These are phyloP conservation scores for Silurus lanzhouensis DNA, from an alignment of 2,797 vertebrate genomes.

Conservation along the genomic window DNA sequence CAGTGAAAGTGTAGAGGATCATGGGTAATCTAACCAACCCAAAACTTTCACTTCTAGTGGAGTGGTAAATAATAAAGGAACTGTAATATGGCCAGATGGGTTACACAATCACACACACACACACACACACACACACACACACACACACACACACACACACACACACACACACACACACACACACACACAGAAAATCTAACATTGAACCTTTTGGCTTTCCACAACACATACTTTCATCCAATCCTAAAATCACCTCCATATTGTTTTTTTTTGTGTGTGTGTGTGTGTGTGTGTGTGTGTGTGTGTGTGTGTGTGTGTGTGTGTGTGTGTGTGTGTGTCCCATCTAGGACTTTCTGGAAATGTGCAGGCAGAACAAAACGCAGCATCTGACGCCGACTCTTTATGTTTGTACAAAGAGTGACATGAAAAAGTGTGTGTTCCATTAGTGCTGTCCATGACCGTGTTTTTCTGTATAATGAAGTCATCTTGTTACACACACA, in stretches of 20 bases:
- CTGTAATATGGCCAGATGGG: not conserved
- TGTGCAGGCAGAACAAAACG: not conserved
- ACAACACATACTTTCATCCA: not conserved
- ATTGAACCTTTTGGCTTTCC: not conserved
- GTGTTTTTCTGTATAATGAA: not conserved
- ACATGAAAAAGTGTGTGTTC: constrained; percentile 1
- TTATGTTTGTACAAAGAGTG: constrained; percentile 1
- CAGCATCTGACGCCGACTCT: constrained; percentile 12
- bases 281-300: not conserved
- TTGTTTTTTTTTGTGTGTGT: no score
- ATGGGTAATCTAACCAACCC: not conserved
- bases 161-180: not conserved
- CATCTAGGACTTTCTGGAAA: constrained; percentile 17
- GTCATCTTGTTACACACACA: not conserved
- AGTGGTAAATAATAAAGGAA: not conserved
- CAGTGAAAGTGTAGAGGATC: not conserved
- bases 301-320: not conserved
- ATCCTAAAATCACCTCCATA: not conserved
- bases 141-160: not conserved
- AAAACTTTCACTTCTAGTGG: not conserved
- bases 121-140: no score
- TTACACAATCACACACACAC: no score
- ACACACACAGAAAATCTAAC: not conserved
- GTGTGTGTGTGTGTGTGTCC: not conserved
- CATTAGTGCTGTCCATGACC: not conserved